Conservation (phyloP, 1,140 invertebrate species). For the Uloborus diversus region DNA sequence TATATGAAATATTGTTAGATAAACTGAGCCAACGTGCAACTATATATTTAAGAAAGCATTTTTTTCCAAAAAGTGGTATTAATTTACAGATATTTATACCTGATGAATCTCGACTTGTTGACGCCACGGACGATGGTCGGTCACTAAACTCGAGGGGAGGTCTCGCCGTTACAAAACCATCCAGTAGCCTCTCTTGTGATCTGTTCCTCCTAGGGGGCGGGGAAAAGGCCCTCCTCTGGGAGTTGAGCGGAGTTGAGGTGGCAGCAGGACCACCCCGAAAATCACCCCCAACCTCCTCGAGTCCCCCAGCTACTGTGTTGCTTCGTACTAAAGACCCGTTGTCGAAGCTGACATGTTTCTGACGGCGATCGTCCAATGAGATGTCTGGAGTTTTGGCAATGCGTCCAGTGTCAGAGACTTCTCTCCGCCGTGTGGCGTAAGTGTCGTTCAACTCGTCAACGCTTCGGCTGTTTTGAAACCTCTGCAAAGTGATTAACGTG, state of each 20-base stretch:
- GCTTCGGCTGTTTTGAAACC: conserved; percentile 50
- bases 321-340: conserved; percentile 60
- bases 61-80: not conserved
- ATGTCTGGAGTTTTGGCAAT: conserved; percentile 63
- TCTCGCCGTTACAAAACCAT: conserved; percentile 67
- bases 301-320: conserved; percentile 58
- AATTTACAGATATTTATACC: too few species aligned
- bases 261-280: conserved; percentile 48
- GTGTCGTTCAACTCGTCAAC: conserved; percentile 58
- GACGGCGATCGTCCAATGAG: conserved; percentile 62
- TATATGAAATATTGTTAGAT: too few species aligned
- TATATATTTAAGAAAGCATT: not conserved
- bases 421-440: conserved; percentile 1
- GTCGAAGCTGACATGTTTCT: conserved; percentile 90
- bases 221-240: conserved; percentile 44
- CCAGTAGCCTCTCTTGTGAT: conserved; percentile 77
- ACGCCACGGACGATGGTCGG: conserved; percentile 15
- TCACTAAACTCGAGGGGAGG: conserved; percentile 62
- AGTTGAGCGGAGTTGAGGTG: conserved; percentile 59
- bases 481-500: not conserved
- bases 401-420: conserved; percentile 7
- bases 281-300: conserved; percentile 56
- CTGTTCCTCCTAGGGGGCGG: conserved; percentile 65
- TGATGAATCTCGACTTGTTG: not conserved
- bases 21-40: not conserved